Conservation (phyloP, 2,113 vertebrate species). For the Triplophysa siluroides region DNA sequence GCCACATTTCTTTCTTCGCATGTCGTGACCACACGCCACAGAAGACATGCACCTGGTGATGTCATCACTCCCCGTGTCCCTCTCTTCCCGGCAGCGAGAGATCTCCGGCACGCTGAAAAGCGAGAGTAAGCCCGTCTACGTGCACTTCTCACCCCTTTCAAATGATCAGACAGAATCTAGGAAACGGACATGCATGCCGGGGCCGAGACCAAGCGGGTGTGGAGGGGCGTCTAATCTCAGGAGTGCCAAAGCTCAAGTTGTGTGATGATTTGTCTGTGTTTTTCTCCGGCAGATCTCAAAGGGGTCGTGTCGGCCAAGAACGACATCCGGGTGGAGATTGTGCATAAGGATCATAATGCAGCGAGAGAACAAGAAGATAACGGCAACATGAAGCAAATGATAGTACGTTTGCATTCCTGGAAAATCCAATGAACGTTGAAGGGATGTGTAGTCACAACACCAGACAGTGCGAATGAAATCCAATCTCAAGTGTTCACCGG, state of each 20-base stretch:
- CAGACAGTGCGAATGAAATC: no score
- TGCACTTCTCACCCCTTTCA: constrained; percentile 45
- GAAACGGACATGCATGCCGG: constrained; percentile 11
- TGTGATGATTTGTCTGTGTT: background rate
- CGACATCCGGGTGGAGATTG: constrained; percentile 97
- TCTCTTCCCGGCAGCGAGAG: constrained; percentile 81
- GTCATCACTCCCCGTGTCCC: constrained; percentile 81
- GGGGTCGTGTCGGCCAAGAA: constrained; percentile 96
- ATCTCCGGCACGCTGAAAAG: constrained; percentile 80
- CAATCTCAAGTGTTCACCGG: no score
- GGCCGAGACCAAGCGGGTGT: background rate
- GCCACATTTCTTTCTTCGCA: constrained; percentile 37
- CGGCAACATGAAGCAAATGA: constrained; percentile 92
- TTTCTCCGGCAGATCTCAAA: constrained; percentile 84
- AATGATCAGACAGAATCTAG: background rate
- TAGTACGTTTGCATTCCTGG: constrained; percentile 78
- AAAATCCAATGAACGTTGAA: no score
- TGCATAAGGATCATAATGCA: constrained; percentile 92
- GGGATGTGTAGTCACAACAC: no score
- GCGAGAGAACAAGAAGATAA: constrained; percentile 88
- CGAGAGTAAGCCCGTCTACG: constrained; percentile 79
- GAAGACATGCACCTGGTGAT: constrained; percentile 82
- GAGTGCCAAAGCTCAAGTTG: no score
- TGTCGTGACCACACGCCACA: constrained; percentile 75
- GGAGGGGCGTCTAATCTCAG: background rate